Evolutionary conservation across 2,888 invertebrate species (phyloP), one percentile per base, ranked within the genome.

Genomic region (Heteropelma amictum): DNA sequence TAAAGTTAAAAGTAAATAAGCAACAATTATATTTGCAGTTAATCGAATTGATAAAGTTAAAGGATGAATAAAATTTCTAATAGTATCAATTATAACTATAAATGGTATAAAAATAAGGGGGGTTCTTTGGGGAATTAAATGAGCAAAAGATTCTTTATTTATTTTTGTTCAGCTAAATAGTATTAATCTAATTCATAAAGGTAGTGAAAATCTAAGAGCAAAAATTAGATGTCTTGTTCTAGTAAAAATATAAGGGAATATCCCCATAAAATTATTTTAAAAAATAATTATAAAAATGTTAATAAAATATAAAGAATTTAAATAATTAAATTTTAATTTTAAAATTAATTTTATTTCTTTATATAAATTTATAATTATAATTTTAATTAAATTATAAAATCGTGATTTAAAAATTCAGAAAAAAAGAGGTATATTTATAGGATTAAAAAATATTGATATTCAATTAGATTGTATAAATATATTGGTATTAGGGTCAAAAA

Each of bases 81-180:
- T 92, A 33, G 93, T 91, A 93, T 94, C 94, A 92, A 94, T 94
- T n/a, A n/a, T n/a, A n/a, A n/a, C n/a, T n/a, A n/a, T n/a, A n/a
- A n/a, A n/a, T n/a, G n/a, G n/a, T n/a, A n/a, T n/a, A n/a, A n/a
- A n/a, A n/a, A n/a, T 89, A 93, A 87, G 4, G 0, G 94, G 94
- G 0, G 93, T 93, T 79, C 93, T 93, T 90, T 92, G 91, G 0
- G 94, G 94, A 0, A 94, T 92, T 90, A 94, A 88, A 85, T 94
- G 93, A 1, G 91, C 90, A 86, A 94, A 92, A 91, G 93, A 93
- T 83, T 92, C 90, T 84, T 91, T 91, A 0, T 91, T 91, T 79
- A 92, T 91, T 85, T 92, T 92, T 81, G 91, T 87, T 92, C 93
- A 93, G 3, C 93, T 93, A 88, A 90, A 93, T 74, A 93, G 73